Evolutionary conservation across 2,113 vertebrate genomes (phyloP), one percentile per base, ranked within the genome.

Genomic region (Procavia capensis): DNA sequence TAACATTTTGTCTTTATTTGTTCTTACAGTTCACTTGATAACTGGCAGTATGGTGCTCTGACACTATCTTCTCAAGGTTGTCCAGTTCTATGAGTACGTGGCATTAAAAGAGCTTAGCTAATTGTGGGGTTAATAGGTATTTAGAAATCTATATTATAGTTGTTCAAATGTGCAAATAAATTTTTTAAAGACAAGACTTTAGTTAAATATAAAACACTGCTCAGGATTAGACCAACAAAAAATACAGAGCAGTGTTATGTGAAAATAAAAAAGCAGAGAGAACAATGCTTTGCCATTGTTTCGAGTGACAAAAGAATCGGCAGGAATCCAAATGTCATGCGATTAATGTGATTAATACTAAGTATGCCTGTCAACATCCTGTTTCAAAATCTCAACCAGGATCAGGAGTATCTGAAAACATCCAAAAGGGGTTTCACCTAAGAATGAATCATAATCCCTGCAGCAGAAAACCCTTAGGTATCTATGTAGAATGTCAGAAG

Each of bases 281-380:
- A 96, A 97, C 76, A 97, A 96, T 84, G 91, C 79, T 80, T 70
- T 31, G 41, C 83, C 80, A 96, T 97, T 97, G 94, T 97, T 96
- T 80, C n/a, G 29, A 92, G 75, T 88, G 85, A 97, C 97, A 93
- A 95, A 95, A 95, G 89, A 97, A 80, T 83, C 87, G 97, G 97
- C 94, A 84, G 50, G 43, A 90, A 95, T 86, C 57, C 95, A 96
- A 96, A 89, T 83, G 70, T 74, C 83, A 64, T 45, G 16, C 68
- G 79, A 95, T n/a, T n/a, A n/a, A n/a, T n/a, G n/a, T n/a, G 95
- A 97, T 97, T 96, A 95, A 91, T 95, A 93, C 83, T 96, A 97
- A 97, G 83, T 88, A 66, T 95, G 94, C 95, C 96, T 95, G 95
- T 96, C 96, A 97, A 97, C 97, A 97, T 97, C 97, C 97, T 97